Evolutionary conservation across 1,140 invertebrate genomes (phyloP).

Genomic region (Drosophila fuyamai): DNA sequence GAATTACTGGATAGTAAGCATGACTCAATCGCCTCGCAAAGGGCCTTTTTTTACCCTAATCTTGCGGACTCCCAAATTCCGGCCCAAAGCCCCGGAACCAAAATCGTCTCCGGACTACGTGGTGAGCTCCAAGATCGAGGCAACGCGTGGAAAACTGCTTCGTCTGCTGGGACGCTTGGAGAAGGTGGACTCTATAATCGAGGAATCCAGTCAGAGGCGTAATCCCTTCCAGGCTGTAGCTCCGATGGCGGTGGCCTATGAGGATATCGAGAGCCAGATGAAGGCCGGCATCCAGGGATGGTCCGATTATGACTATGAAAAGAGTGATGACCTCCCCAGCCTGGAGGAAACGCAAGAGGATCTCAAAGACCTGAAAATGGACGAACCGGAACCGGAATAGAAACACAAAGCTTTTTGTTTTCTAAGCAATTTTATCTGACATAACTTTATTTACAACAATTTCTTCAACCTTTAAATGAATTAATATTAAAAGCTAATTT

Average conservation of each 20-base stretch:
- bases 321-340: background rate
- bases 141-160: background rate
- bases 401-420: too few relatives aligned
- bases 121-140: background rate
- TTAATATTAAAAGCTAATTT: background rate
- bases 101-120: background rate
- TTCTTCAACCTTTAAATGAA: background rate
- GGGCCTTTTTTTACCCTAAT: background rate
- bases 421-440: too few relatives aligned
- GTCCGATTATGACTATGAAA: background rate
- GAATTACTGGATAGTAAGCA: background rate
- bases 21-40: background rate
- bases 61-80: background rate
- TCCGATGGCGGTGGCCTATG: background rate
- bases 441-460: too few relatives aligned
- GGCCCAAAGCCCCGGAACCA: background rate
- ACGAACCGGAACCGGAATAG: too few relatives aligned
- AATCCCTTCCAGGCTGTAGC: background rate
- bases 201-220: background rate
- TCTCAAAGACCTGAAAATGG: too few relatives aligned
- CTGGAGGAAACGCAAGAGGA: too few relatives aligned
- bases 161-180: background rate
- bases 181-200: conserved; percentile 1
- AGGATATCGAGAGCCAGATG: background rate
- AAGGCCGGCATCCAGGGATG: background rate